Percentiles rank a stretch among this genome's conserved stretches.
phyloP scores from a whole-genome alignment of 2,888 invertebrate genomes.

The Malthinus flaveolus region DNA sequence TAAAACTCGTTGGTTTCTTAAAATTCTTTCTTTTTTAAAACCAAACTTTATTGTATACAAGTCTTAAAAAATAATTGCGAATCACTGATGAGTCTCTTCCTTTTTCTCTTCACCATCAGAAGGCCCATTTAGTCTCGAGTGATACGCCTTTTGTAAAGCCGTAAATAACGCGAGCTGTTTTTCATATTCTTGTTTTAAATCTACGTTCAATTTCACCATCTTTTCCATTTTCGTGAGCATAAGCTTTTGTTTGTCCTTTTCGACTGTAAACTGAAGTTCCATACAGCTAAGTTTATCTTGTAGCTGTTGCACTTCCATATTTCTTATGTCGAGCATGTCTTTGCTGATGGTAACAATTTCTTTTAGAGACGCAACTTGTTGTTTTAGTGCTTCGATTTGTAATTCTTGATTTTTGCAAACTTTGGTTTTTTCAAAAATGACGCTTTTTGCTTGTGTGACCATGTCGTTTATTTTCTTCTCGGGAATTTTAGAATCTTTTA shows the following conservation, averaged over 20 bases:
- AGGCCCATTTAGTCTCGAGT: conserved; percentile 33
- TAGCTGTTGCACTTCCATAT: conserved; percentile 77
- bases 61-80: not conserved
- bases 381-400: conserved; percentile 72
- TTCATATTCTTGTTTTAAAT: conserved; percentile 77
- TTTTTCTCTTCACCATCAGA: not conserved
- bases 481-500: conserved; percentile 42
- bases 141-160: conserved; percentile 53
- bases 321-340: conserved; percentile 76
- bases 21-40: too few relatives aligned
- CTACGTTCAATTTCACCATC: conserved; percentile 73
- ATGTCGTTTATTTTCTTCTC: conserved; percentile 56
- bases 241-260: conserved; percentile 70
- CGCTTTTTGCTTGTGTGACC: conserved; percentile 67
- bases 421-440: conserved; percentile 77
- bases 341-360: conserved; percentile 83
- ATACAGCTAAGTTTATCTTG: conserved; percentile 67
- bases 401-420: conserved; percentile 77
- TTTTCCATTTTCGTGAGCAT: conserved; percentile 72
- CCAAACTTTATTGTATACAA: not conserved
- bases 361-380: conserved; percentile 75
- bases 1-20: too few relatives aligned
- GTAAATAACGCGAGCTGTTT: conserved; percentile 74
- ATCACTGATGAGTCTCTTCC: not conserved
- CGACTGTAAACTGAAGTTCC: conserved; percentile 70